These are phyloP conservation scores for Grallaria varia DNA, from an alignment of 2,113 vertebrate species.

Conservation along the genomic window DNA sequence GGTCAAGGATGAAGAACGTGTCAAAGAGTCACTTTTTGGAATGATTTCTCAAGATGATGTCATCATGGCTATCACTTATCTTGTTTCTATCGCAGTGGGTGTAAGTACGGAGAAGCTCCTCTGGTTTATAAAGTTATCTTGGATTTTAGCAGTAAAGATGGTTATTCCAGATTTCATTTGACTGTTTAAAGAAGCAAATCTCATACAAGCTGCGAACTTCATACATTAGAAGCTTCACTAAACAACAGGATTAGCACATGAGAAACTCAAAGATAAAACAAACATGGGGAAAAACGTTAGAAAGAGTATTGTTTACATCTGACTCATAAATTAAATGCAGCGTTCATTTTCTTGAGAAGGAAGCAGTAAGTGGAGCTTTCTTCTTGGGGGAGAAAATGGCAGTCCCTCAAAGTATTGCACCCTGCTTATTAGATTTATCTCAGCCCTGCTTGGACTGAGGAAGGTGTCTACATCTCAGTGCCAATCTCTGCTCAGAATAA, in stretches of 20 bases:
- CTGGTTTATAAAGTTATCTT: background rate
- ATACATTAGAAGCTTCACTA: background rate
- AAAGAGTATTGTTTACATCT: background rate
- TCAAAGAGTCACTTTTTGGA: background rate
- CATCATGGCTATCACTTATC: background rate
- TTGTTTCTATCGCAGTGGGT: background rate
- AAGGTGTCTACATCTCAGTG: background rate
- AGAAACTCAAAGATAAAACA: background rate
- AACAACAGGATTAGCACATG: background rate
- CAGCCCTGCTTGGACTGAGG: background rate
- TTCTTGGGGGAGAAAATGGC: background rate
- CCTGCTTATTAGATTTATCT: background rate
- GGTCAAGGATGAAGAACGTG: background rate
- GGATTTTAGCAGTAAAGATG: background rate
- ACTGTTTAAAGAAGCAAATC: background rate
- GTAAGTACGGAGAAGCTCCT: background rate
- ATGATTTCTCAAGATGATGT: background rate
- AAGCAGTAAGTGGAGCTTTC: background rate
- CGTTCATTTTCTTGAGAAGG: background rate
- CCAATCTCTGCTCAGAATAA: background rate
- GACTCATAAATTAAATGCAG: background rate
- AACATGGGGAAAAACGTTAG: background rate
- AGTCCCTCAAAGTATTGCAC: background rate
- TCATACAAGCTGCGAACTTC: background rate
- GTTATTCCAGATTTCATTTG: background rate